Base-by-base conservation (phyloP, 2,797 vertebrate genomes). In the Antennarius maculatus region DNA sequence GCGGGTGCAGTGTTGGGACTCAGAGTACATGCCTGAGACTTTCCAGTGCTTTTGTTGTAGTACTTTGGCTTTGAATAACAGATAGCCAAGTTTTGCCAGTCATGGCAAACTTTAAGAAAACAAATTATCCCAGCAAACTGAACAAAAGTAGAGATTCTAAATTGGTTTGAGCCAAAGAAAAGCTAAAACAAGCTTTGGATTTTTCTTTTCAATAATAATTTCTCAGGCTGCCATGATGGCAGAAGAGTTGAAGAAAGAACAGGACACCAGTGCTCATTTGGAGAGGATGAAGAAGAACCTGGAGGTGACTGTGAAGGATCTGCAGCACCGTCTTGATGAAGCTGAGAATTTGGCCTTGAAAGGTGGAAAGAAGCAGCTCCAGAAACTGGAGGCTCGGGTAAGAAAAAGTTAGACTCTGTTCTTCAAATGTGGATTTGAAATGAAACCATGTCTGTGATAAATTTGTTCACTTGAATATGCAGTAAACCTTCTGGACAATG, bases 181-280 rank as follows among this genome's bases (percentile, higher is more conserved):
- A 85, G 64, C 63, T 92, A 16, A 84, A 66, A 23, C 2, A 23
- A 23, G 23, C 23, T 23, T 34, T 48, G 41, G 45, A 31, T n/a
- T 45, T 10, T 0, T 17, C 37, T 39, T 43, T 16, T 70, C 12
- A 8, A 51, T 9, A 18, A 48, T 54, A 13, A 18, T 14, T 51
- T 9, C 52, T 23, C 0, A 97, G 96, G 96, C 96, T 0, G 95
- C 96, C 82, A 96, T 96, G 95, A 97, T 97, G 96, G 96, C 95
- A 0, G 96, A 96, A 42, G 95, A 97, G 78, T 87, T 97, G 71
- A 97, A 97, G 92, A 97, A 97, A 81, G 95, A 95, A 81, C 95
- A 97, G 89, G 96, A 97, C 82, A 96, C 96, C 76, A 96, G 95
- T 0, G 82, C 95, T 81, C 96, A 97, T 67, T 89, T 96, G 85